These are phyloP conservation scores for Cossypha niveicapilla DNA, from an alignment of 2,797 vertebrate genomes.

Conservation along the genomic window DNA sequence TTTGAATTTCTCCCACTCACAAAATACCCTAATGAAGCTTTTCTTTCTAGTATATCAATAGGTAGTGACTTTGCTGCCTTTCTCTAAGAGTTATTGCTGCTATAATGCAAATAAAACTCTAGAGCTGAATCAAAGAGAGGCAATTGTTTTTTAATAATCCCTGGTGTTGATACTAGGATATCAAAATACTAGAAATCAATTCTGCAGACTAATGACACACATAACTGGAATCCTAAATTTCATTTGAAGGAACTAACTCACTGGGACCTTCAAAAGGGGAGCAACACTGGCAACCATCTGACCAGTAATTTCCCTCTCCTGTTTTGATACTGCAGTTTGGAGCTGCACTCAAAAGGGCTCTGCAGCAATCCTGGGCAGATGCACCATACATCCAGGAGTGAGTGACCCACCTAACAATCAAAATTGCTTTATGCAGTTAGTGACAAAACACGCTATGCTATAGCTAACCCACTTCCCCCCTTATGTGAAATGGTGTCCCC, in stretches of 20 bases:
- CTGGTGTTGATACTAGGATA: background rate
- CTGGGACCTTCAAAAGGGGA: background rate
- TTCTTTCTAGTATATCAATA: background rate
- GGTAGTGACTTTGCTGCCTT: background rate
- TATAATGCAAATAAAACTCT: background rate
- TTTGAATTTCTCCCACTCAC: background rate
- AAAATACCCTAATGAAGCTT: background rate
- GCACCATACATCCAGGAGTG: rapidly evolving
- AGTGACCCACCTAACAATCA: background rate
- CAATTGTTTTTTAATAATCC: background rate
- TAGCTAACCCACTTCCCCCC: background rate
- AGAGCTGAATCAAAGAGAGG: background rate
- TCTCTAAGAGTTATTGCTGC: background rate
- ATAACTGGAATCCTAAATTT: background rate
- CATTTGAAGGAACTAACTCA: background rate
- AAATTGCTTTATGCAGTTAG: background rate
- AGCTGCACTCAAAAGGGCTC: background rate
- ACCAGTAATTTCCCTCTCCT: background rate
- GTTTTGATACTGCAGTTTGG: background rate
- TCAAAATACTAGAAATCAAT: background rate
- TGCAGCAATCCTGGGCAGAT: background rate
- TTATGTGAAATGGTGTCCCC: background rate
- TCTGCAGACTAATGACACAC: background rate
- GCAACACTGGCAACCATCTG: background rate
- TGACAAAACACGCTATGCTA: background rate